phyloP scores from a whole-genome alignment of 2,888 invertebrate species.

The Balanococcus diminutus region DNA sequence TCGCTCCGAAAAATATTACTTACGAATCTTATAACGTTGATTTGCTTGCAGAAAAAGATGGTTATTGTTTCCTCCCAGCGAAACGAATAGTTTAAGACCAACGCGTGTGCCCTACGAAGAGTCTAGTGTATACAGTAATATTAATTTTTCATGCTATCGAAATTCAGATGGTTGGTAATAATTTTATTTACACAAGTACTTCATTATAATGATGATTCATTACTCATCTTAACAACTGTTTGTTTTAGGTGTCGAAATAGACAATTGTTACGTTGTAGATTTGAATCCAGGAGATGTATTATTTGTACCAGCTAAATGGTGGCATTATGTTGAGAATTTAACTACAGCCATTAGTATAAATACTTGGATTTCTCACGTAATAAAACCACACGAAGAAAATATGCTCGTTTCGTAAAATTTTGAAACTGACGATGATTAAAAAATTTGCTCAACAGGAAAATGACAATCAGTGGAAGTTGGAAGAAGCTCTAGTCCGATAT shows the following conservation, averaged over 20 bases:
- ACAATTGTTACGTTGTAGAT: constrained; percentile 65
- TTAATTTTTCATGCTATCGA: constrained; percentile 71
- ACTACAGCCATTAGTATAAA: constrained; percentile 71
- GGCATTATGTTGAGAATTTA: constrained; percentile 89
- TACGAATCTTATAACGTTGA: neutral
- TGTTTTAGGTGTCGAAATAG: neutral
- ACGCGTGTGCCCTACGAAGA: constrained; percentile 95
- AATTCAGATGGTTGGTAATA: constrained; percentile 38
- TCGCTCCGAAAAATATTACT: neutral
- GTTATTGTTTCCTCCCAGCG: constrained; percentile 86
- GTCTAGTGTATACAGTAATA: constrained; percentile 87
- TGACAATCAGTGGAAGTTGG: constrained; percentile 59
- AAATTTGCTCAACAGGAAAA: constrained; percentile 8
- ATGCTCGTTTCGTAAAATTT: neutral
- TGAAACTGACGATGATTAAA: neutral
- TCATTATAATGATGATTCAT: neutral
- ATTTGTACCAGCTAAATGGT: constrained; percentile 90
- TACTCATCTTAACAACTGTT: neutral
- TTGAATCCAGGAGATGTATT: constrained; percentile 85
- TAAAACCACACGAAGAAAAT: neutral
- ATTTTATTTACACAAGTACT: too few species aligned
- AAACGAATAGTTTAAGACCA: constrained; percentile 70
- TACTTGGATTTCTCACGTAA: constrained; percentile 72
- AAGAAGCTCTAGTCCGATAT: constrained; percentile 73
- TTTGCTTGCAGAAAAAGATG: constrained; percentile 77